Conservation (phyloP, 2,888 invertebrate species). For the Oligia latruncula region DNA sequence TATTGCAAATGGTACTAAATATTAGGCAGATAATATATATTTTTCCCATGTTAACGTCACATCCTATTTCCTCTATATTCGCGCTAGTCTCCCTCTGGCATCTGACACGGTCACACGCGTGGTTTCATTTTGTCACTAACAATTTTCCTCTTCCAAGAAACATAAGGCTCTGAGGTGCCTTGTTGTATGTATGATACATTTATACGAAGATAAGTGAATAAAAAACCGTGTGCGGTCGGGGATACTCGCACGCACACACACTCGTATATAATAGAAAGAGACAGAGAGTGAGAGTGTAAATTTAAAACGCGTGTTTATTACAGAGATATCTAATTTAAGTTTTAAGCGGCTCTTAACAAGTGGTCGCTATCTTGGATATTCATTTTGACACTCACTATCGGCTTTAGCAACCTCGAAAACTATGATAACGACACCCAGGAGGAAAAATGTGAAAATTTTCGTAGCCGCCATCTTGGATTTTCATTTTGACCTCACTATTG, state of each 20-base stretch:
- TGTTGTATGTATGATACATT: not conserved
- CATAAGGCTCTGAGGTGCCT: not conserved
- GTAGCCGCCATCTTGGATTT: not conserved
- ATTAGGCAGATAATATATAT: not conserved
- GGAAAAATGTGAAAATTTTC: too few relatives aligned
- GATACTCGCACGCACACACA: too few relatives aligned
- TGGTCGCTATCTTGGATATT: not conserved
- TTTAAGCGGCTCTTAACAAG: not conserved
- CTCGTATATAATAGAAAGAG: not conserved
- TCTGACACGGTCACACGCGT: constrained; percentile 36
- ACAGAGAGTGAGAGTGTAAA: not conserved
- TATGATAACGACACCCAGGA: not conserved
- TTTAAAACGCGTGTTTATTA: not conserved
- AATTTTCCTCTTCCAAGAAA: constrained; percentile 35
- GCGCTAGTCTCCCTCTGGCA: constrained; percentile 21
- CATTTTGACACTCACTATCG: not conserved
- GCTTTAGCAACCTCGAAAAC: too few relatives aligned
- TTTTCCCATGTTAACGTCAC: not conserved
- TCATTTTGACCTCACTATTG: not conserved
- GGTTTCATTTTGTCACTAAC: constrained; percentile 41
- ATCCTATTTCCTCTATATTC: constrained; percentile 39
- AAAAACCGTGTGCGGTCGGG: too few relatives aligned
- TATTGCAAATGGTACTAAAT: constrained; percentile 6
- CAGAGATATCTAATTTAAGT: not conserved
- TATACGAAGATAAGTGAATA: too few relatives aligned